A percentile compares a stretch with the other conserved stretches of the same genome.
phyloP scores from a whole-genome alignment of 2,113 vertebrate species.

The Bubo blakistoni region DNA sequence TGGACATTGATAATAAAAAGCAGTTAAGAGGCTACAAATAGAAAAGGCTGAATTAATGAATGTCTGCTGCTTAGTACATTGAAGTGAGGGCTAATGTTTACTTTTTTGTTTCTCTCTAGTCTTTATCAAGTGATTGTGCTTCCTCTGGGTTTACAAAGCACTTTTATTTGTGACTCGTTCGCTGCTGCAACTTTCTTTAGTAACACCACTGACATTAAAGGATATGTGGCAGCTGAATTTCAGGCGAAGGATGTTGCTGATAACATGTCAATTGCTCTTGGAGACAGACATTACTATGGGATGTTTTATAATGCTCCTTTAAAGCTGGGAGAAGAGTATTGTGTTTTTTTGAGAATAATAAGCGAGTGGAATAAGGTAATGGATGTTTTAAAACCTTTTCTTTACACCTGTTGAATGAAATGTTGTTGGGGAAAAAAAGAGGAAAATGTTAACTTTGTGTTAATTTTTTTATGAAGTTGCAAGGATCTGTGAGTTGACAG shows the following conservation, averaged over 20 bases:
- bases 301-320: constrained; percentile 88
- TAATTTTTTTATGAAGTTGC: neutral
- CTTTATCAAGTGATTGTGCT: constrained; percentile 91
- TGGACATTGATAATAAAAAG: neutral
- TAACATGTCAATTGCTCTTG: constrained; percentile 79
- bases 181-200: constrained; percentile 60
- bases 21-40: neutral
- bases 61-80: neutral
- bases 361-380: constrained; percentile 88
- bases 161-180: constrained; percentile 83
- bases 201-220: constrained; percentile 48
- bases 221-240: constrained; percentile 85
- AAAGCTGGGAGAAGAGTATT: constrained; percentile 82
- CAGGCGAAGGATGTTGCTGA: constrained; percentile 67
- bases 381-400: neutral
- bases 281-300: constrained; percentile 85
- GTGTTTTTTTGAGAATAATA: constrained; percentile 82
- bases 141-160: constrained; percentile 72
- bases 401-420: neutral
- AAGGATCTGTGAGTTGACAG: neutral
- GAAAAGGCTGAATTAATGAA: neutral
- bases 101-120: constrained; percentile 72
- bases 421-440: neutral
- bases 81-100: neutral
- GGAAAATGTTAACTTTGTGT: neutral